A percentile compares a stretch with the other conserved stretches of the same genome.
phyloP scores from a whole-genome alignment of 2,888 invertebrate genomes.

The Drosophila aldrichi region DNA sequence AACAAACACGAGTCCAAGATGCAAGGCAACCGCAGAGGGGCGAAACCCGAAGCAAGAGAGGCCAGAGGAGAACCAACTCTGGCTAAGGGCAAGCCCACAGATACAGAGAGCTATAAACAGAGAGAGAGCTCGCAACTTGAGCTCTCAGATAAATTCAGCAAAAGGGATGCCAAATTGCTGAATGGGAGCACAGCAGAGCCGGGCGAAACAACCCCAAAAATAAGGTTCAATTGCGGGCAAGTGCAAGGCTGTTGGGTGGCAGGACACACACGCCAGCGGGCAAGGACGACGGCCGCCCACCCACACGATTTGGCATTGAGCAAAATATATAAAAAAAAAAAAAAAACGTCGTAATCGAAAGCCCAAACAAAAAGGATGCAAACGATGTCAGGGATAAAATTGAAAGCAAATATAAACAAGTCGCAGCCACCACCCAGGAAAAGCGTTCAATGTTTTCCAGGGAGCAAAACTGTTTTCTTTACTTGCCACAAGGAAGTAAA shows the following conservation, averaged over 20 bases:
- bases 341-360: conserved; percentile 41
- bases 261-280: conserved; percentile 37
- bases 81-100: conserved; percentile 25
- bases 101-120: neutral
- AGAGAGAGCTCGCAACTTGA: neutral
- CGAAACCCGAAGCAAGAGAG: neutral
- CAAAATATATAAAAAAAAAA: conserved; percentile 4
- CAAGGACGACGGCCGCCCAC: conserved; percentile 49
- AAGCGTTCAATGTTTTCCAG: conserved; percentile 14
- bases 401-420: conserved; percentile 68
- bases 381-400: conserved; percentile 70
- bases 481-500: conserved; percentile 2
- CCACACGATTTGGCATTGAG: conserved; percentile 12
- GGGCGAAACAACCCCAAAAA: conserved; percentile 67
- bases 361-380: conserved; percentile 59
- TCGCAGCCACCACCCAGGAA: conserved; percentile 34
- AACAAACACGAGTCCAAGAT: conserved; percentile 37
- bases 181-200: conserved; percentile 41
- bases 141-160: conserved; percentile 73
- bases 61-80: conserved; percentile 33
- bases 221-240: conserved; percentile 74
- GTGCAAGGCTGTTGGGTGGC: conserved; percentile 62
- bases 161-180: conserved; percentile 31
- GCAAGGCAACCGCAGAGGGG: conserved; percentile 26
- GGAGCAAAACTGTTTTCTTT: conserved; percentile 3